A percentile compares a stretch with the other conserved stretches of the same genome.
phyloP scores from a whole-genome alignment of 1,140 invertebrate species.

The Calliopsis andreniformis region DNA sequence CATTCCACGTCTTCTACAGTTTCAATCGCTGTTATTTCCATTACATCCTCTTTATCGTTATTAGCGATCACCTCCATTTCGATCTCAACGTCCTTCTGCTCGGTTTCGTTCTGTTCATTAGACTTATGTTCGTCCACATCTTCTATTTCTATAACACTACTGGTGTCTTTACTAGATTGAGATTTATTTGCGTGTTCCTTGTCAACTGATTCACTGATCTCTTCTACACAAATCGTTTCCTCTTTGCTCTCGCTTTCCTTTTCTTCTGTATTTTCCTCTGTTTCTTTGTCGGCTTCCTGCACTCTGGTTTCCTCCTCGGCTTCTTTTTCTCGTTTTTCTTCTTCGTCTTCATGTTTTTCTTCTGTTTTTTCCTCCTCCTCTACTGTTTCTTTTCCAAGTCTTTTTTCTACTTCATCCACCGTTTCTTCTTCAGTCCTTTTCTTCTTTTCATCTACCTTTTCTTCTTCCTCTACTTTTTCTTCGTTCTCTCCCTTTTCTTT shows the following conservation, averaged over 20 bases:
- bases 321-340: not conserved
- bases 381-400: slow-evolving; percentile 3
- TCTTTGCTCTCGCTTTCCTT: slow-evolving; percentile 33
- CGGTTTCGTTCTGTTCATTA: not conserved
- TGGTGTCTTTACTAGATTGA: not conserved
- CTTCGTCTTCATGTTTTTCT: not conserved
- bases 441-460: not conserved
- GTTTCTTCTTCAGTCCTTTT: not conserved
- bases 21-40: not conserved
- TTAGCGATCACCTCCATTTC: not conserved
- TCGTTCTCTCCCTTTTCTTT: not conserved
- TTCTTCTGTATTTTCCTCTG: not conserved
- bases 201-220: slow-evolving; percentile 29
- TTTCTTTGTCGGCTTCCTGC: slow-evolving; percentile 14
- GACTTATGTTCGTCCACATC: not conserved
- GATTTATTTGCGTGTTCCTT: not conserved
- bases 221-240: not conserved
- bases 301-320: no score
- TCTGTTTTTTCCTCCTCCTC: not conserved
- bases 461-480: not conserved
- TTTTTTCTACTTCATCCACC: slow-evolving; percentile 4
- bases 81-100: not conserved
- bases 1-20: not conserved
- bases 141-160: not conserved
- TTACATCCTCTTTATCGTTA: not conserved